These are phyloP conservation scores for Prunella fulvescens DNA, from an alignment of 2,113 vertebrate genomes.

Conservation along the genomic window DNA sequence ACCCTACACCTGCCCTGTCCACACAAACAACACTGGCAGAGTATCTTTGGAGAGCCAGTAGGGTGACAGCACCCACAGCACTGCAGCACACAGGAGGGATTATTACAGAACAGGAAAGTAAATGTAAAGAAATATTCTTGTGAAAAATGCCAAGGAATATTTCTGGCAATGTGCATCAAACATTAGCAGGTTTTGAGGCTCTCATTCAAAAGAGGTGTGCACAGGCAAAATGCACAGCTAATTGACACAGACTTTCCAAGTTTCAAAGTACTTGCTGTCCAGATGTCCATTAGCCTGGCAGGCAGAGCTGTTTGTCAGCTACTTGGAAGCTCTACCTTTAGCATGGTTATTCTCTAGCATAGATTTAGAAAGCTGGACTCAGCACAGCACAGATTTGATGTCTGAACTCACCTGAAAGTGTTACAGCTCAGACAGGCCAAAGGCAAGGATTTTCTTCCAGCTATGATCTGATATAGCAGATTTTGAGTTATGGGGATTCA, in stretches of 20 bases:
- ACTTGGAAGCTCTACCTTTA: background rate
- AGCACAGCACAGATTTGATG: background rate
- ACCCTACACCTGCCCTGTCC: background rate
- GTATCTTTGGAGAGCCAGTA: accelerated
- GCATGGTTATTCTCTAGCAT: accelerated
- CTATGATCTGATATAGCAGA: background rate
- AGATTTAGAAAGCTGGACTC: background rate
- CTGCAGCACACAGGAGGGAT: background rate
- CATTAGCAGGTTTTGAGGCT: background rate
- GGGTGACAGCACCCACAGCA: background rate
- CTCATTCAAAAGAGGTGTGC: background rate
- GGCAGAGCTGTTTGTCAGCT: background rate
- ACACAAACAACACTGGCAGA: accelerated
- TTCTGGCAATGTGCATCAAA: background rate
- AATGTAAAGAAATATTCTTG: background rate
- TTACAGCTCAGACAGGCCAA: background rate
- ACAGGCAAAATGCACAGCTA: background rate
- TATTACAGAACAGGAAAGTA: background rate
- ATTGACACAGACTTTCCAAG: background rate
- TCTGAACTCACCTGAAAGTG: background rate
- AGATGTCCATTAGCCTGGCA: background rate
- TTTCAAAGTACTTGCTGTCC: background rate
- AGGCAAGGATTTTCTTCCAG: background rate
- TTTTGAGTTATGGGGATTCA: background rate
- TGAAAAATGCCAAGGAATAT: background rate